A percentile compares a stretch with the other conserved stretches of the same genome.
These are phyloP conservation scores for Noturus placidus DNA, from an alignment of 2,113 vertebrate genomes.

Conservation along the genomic window DNA sequence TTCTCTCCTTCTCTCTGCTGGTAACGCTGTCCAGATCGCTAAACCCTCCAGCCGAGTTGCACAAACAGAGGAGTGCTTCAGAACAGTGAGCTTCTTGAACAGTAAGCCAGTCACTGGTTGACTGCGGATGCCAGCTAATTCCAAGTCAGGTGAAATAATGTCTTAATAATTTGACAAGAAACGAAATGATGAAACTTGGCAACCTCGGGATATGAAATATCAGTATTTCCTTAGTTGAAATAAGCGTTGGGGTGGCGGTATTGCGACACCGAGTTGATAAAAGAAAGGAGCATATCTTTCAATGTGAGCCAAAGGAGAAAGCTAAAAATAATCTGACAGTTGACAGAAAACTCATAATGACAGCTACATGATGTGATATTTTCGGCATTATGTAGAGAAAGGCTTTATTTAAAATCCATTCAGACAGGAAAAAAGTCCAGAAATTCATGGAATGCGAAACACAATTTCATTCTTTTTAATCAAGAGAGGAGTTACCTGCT, in stretches of 20 bases:
- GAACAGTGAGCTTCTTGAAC: neutral
- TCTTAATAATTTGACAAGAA: neutral
- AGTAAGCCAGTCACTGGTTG: neutral
- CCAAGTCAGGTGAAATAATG: neutral
- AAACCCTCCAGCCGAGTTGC: conserved; percentile 53
- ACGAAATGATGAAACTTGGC: neutral
- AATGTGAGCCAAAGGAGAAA: neutral
- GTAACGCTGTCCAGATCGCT: conserved; percentile 50
- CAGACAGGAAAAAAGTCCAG: neutral
- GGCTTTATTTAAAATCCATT: neutral
- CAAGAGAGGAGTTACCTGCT: neutral
- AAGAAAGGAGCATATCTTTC: neutral
- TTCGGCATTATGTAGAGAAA: neutral
- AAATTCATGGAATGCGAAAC: neutral
- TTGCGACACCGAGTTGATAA: too few relatives aligned
- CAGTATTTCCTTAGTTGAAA: neutral
- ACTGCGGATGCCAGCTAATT: neutral
- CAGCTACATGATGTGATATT: neutral
- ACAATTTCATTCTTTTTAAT: neutral
- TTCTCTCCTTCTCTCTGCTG: conserved; percentile 46
- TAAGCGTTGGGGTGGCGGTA: neutral
- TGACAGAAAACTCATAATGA: neutral
- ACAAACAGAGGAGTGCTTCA: conserved; percentile 40
- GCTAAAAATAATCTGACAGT: neutral
- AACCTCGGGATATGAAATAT: neutral